A percentile compares a stretch with the other conserved stretches of the same genome.
These are phyloP conservation scores for Lycodopsis pacificus DNA, from an alignment of 2,797 vertebrate species.

Conservation along the genomic window DNA sequence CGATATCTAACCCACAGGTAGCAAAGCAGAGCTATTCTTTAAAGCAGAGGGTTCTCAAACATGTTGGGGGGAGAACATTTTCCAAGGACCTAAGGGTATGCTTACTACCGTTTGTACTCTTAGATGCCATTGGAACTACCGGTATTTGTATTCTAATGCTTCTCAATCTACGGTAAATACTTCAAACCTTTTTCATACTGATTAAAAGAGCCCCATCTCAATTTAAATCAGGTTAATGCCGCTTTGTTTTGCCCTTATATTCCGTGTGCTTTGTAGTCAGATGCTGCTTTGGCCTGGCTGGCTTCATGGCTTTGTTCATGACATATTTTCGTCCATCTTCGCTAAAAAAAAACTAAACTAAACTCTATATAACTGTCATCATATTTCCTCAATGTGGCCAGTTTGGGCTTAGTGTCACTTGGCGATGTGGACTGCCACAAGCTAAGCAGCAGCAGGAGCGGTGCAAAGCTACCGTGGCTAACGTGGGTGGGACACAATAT, in stretches of 20 bases:
- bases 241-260: neutral
- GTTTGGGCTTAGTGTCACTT: neutral
- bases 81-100: too few species aligned
- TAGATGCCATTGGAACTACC: too few species aligned
- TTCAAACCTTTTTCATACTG: too few species aligned
- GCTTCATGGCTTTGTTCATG: neutral
- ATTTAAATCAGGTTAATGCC: neutral
- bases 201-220: too few species aligned
- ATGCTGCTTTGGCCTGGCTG: neutral
- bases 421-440: neutral
- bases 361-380: neutral
- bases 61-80: too few species aligned
- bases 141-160: too few species aligned
- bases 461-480: neutral
- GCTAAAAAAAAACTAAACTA: neutral
- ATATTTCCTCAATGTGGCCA: neutral
- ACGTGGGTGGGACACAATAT: neutral
- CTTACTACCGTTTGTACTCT: too few species aligned
- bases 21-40: neutral
- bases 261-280: neutral
- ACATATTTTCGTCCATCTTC: neutral
- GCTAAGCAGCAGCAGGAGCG: neutral
- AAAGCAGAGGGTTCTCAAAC: neutral
- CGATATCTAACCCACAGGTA: conserved; percentile 88
- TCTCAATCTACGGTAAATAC: too few species aligned